phyloP scores from a whole-genome alignment of 2,888 invertebrate genomes.

The Falcaria lacertinaria region DNA sequence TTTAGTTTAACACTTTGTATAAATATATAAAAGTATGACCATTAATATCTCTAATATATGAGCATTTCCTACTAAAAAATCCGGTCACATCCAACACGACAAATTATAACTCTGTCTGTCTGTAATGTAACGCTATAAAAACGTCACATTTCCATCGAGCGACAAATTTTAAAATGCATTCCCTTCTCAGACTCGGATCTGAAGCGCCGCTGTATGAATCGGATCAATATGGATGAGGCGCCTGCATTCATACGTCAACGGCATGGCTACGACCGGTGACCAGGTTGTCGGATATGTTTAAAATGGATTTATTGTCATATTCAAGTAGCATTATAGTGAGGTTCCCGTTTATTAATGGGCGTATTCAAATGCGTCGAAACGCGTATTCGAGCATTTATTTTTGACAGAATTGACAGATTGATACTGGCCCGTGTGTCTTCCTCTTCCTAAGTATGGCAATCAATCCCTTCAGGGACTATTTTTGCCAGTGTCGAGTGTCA shows the following conservation, averaged over 20 bases:
- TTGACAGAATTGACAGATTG: too few species aligned
- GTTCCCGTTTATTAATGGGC: too few species aligned
- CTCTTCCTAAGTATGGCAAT: too few species aligned
- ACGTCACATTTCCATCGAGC: not conserved
- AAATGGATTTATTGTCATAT: conserved; percentile 21
- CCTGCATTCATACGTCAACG: conserved; percentile 67
- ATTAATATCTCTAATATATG: too few species aligned
- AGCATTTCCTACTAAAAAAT: not conserved
- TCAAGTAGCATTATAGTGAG: conserved; percentile 25
- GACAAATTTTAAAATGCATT: conserved; percentile 33
- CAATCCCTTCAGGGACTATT: too few species aligned
- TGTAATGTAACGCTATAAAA: not conserved
- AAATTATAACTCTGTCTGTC: not conserved
- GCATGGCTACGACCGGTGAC: conserved; percentile 30
- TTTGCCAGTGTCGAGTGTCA: too few species aligned
- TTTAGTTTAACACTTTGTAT: too few species aligned
- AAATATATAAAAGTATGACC: too few species aligned
- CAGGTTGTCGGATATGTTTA: conserved; percentile 35
- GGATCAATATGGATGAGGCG: conserved; percentile 67
- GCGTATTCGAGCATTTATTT: too few species aligned
- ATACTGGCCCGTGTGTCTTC: too few species aligned
- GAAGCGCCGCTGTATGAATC: conserved; percentile 32
- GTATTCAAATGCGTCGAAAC: too few species aligned
- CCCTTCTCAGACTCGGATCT: conserved; percentile 52
- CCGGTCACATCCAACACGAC: not conserved